These are phyloP conservation scores for Tapirus indicus DNA, from an alignment of 2,797 vertebrate species.

Conservation along the genomic window DNA sequence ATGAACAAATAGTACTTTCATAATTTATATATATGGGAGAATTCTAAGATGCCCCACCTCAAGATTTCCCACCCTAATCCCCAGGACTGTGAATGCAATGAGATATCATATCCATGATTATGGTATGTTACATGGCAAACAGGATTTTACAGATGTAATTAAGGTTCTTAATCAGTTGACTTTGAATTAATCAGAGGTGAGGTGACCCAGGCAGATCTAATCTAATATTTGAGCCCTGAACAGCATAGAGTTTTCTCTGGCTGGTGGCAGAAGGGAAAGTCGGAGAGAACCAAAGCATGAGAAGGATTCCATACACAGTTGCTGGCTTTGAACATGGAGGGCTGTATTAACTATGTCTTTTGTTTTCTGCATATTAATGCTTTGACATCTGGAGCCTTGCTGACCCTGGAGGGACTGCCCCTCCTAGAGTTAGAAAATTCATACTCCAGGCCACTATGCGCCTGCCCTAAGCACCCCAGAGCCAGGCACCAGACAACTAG, in stretches of 20 bases:
- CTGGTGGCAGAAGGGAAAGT: neutral
- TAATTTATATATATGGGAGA: neutral
- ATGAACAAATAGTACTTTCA: neutral
- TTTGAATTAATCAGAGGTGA: neutral
- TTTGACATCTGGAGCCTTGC: neutral
- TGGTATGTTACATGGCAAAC: fast-evolving
- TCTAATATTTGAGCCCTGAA: neutral
- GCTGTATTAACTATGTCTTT: too few relatives aligned
- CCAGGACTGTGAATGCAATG: neutral
- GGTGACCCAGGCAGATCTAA: too few relatives aligned
- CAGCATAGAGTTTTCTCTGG: neutral
- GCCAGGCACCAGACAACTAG: too few relatives aligned
- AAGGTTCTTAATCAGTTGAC: neutral
- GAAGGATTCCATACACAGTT: fast-evolving
- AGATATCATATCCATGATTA: too few relatives aligned
- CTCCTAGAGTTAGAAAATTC: neutral
- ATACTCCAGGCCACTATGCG: neutral
- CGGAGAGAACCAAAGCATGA: neutral
- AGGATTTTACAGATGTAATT: neutral
- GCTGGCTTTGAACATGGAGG: neutral
- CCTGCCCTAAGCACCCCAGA: too few relatives aligned
- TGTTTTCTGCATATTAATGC: neutral
- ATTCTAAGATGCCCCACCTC: neutral
- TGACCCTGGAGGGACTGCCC: neutral
- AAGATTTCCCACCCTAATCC: neutral